Evolutionary conservation across 2,888 invertebrate species (phyloP).

Genomic region (Lamproptera curius): DNA sequence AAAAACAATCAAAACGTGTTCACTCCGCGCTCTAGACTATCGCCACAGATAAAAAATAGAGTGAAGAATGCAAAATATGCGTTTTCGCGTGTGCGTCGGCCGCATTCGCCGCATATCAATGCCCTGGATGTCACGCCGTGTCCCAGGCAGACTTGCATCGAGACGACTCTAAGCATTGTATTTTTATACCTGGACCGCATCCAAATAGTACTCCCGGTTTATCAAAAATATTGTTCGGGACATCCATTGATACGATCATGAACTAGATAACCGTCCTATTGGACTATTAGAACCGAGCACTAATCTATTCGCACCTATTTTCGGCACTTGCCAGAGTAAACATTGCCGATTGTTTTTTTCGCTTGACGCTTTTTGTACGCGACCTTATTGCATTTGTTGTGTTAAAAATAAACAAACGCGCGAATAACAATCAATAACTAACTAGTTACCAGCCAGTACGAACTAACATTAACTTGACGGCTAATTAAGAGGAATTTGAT

Average conservation of each 20-base stretch:
- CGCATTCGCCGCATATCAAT: slow-evolving; percentile 18
- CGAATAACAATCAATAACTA: background rate
- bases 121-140: slow-evolving; percentile 31
- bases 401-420: slow-evolving; percentile 4
- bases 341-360: slow-evolving; percentile 8
- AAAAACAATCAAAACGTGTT: background rate
- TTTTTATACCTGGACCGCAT: slow-evolving; percentile 70
- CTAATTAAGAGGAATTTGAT: background rate
- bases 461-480: background rate
- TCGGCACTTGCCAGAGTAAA: slow-evolving; percentile 9
- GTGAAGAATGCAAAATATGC: slow-evolving; percentile 10
- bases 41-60: slow-evolving; percentile 1
- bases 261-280: slow-evolving; percentile 15
- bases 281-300: slow-evolving; percentile 4
- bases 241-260: slow-evolving; percentile 21
- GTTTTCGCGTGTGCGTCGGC: slow-evolving; percentile 6
- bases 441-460: background rate
- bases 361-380: background rate
- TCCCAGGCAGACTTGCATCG: slow-evolving; percentile 60
- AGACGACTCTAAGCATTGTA: slow-evolving; percentile 64
- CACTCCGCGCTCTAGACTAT: too few relatives aligned
- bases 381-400: slow-evolving; percentile 5
- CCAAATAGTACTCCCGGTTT: slow-evolving; percentile 66
- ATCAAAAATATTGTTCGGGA: slow-evolving; percentile 40
- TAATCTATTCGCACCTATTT: slow-evolving; percentile 10